Conservation (phyloP, 2,113 vertebrate genomes). For the Rhabdomys dilectus region DNA sequence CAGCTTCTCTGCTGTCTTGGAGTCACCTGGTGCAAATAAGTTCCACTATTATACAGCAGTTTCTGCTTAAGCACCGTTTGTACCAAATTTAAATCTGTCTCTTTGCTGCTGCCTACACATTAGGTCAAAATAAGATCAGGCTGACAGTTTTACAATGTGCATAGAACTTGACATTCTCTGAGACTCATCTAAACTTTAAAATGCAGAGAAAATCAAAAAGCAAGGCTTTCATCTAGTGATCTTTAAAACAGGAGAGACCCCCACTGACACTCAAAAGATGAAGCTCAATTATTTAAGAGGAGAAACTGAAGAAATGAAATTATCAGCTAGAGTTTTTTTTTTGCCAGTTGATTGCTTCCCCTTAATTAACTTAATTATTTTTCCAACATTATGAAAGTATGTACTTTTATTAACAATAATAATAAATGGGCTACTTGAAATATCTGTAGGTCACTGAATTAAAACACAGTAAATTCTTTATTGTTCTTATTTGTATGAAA, state of each 20-base stretch:
- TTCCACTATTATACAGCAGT: neutral
- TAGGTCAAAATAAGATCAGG: conserved; percentile 60
- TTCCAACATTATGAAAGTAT: neutral
- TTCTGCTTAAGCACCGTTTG: neutral
- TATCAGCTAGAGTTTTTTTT: neutral
- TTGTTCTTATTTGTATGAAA: neutral
- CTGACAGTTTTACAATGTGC: conserved; percentile 38
- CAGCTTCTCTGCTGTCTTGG: neutral
- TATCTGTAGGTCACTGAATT: neutral
- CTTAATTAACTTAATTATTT: neutral
- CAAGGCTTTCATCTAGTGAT: neutral
- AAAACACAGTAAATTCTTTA: neutral
- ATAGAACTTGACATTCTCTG: neutral
- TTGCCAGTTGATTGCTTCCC: neutral
- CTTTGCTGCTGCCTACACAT: conserved; percentile 13
- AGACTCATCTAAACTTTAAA: neutral
- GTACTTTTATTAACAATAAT: neutral
- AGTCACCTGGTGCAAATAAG: neutral
- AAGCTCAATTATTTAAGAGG: neutral
- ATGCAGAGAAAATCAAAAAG: neutral
- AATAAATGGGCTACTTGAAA: neutral
- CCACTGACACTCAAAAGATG: neutral
- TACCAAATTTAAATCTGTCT: conserved; percentile 39
- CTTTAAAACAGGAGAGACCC: conserved; percentile 2
- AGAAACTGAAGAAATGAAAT: neutral